Conservation (phyloP, 2,113 vertebrate species). For the Polyodon spathula region DNA sequence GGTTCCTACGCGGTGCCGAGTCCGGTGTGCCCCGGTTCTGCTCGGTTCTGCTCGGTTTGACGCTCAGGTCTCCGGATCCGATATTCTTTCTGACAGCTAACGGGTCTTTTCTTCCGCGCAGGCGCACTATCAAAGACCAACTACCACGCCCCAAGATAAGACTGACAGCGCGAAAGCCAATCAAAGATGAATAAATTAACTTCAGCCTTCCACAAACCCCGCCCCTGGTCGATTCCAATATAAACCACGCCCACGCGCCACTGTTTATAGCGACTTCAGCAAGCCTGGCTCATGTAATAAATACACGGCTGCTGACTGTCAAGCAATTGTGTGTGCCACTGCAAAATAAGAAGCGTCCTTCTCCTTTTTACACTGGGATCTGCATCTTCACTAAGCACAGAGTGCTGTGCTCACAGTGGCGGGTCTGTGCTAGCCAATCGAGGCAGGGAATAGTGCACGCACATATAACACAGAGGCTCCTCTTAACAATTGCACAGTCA, state of each 20-base stretch:
- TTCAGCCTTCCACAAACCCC: background rate
- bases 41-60: conserved; percentile 25
- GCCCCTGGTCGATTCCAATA: conserved; percentile 28
- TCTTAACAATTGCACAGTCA: too few species aligned
- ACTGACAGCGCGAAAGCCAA: conserved; percentile 39
- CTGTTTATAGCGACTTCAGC: conserved; percentile 10
- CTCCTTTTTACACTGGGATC: too few species aligned
- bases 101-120: conserved; percentile 33
- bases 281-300: conserved; percentile 8
- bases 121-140: conserved; percentile 37
- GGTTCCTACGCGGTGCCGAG: background rate
- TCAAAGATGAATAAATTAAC: conserved; percentile 8
- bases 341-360: too few species aligned
- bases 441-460: too few species aligned
- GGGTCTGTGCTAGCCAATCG: too few species aligned
- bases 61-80: conserved; percentile 32
- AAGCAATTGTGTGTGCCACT: background rate
- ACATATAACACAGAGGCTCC: too few species aligned
- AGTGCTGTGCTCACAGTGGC: too few species aligned
- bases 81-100: conserved; percentile 52
- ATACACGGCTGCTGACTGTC: background rate
- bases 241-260: conserved; percentile 35
- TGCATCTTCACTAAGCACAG: too few species aligned
- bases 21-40: conserved; percentile 14
- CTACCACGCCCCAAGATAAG: conserved; percentile 1